Evolutionary conservation across 2,113 vertebrate species (phyloP), one percentile per base, ranked within the genome.

Genomic region (Callopanchax toddi): DNA sequence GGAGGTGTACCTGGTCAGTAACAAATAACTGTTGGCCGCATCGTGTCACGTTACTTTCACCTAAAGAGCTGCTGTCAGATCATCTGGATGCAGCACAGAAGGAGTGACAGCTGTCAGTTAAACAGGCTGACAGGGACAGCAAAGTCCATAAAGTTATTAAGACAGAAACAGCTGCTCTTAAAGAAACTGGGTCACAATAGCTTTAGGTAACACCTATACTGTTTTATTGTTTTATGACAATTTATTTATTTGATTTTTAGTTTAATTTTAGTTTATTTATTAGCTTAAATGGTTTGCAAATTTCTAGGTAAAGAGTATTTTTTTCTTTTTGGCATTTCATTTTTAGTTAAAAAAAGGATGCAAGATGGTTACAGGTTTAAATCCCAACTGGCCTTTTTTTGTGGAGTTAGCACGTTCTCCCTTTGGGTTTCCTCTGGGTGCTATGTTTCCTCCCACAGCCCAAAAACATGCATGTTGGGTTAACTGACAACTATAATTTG

Each of bases 1-100:
- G 56, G 77, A 73, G 79, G 77, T 23, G 64, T 39, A 54, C 60
- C 73, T 68, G 50, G 12, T 83, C 72, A 66, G 54, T 67, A 81
- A 64, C 57, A 20, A 46, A 54, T 51, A 44, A 36, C 32, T 55
- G 60, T 72, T 40, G 79, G 44, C 53, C 61, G n/a, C 20, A 0
- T 15, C 25, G 53, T 23, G 66, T 44, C 50, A 59, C 13, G 17
- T 40, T 39, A 37, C 37, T 44, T 46, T 65, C 58, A 40, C 40
- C 48, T 17, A 23, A 63, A 58, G 53, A 57, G 63, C 63, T 51
- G 61, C 67, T 45, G 26, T 64, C 67, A 82, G 48, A 62, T 53
- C 45, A 29, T 43, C 12, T 1, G 6, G 4, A 48, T 11, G 13
- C 3, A 1, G 44, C 48, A 55, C 9, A 1, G 29, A 32, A 7